Evolutionary conservation across 1,140 invertebrate species (phyloP).

Genomic region (Aphelenchoides besseyi): DNA sequence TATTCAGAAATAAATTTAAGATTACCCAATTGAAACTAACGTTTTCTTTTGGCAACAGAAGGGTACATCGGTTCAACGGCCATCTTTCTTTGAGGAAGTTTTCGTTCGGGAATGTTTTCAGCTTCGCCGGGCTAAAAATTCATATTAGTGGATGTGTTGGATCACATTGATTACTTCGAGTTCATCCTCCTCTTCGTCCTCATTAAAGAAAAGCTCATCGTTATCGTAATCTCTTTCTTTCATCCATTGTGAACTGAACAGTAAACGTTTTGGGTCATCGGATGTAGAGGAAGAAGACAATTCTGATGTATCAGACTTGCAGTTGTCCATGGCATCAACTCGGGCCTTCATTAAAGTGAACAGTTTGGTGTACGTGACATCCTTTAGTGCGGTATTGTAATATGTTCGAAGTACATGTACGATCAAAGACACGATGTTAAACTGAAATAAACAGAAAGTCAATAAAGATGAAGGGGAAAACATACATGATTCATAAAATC

Average conservation of each 20-base stretch:
- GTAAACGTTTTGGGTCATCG: conserved; percentile 1
- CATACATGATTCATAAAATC: conserved; percentile 77
- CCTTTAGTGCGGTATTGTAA: conserved; percentile 32
- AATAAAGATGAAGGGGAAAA: conserved; percentile 24
- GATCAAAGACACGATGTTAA: conserved; percentile 51
- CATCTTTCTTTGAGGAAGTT: conserved; percentile 40
- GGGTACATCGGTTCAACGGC: conserved; percentile 55
- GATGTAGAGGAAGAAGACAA: no score
- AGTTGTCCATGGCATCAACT: conserved; percentile 36
- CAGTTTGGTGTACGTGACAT: conserved; percentile 54
- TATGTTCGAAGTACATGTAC: conserved; percentile 52
- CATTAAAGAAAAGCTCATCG: conserved; percentile 51
- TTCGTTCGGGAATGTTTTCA: conserved; percentile 37
- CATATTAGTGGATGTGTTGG: no score
- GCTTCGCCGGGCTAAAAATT: conserved; percentile 27
- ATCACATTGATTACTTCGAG: no score
- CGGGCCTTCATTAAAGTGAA: conserved; percentile 48
- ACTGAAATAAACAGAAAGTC: conserved; percentile 43
- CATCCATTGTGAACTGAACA: conserved; percentile 35
- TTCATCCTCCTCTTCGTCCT: conserved; percentile 44
- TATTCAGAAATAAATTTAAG: not conserved
- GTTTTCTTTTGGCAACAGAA: conserved; percentile 47
- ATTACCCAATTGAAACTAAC: conserved; percentile 13
- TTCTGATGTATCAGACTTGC: not conserved
- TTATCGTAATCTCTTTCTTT: conserved; percentile 53